A percentile compares a stretch with the other conserved stretches of the same genome.
phyloP scores from a whole-genome alignment of 2,113 vertebrate species.

The Mustelus asterias region DNA sequence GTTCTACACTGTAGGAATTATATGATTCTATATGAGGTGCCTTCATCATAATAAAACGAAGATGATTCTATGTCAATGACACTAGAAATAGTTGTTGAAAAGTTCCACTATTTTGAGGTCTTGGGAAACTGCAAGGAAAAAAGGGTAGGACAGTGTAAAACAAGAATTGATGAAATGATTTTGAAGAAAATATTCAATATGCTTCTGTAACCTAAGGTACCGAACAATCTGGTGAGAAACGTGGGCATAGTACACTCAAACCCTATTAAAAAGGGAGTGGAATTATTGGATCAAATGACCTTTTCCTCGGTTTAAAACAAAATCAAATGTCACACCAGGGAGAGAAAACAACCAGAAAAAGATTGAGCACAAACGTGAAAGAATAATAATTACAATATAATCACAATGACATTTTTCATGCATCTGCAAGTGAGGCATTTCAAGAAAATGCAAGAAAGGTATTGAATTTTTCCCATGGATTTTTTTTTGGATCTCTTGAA shows the following conservation, averaged over 20 bases:
- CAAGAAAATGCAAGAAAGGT: not conserved
- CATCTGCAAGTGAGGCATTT: not conserved
- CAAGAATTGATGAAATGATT: not conserved
- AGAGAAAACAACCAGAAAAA: not conserved
- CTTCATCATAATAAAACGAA: no score
- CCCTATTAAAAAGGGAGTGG: not conserved
- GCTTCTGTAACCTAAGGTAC: not conserved
- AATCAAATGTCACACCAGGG: not conserved
- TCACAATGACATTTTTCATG: not conserved
- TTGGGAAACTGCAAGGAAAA: not conserved
- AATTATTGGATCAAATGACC: not conserved
- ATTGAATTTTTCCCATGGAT: not conserved
- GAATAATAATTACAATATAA: not conserved
- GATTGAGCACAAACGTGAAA: not conserved
- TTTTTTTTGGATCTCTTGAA: not conserved
- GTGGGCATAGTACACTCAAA: not conserved
- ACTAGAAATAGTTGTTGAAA: not conserved
- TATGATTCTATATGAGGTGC: not conserved
- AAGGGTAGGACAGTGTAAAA: not conserved
- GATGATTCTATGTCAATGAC: no score
- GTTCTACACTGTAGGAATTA: no score
- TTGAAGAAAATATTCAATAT: not conserved
- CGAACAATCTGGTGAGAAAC: not conserved
- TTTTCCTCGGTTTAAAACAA: not conserved
- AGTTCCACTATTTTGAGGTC: not conserved